Conservation (phyloP, 2,113 vertebrate genomes). For the Pelodiscus sinensis region DNA sequence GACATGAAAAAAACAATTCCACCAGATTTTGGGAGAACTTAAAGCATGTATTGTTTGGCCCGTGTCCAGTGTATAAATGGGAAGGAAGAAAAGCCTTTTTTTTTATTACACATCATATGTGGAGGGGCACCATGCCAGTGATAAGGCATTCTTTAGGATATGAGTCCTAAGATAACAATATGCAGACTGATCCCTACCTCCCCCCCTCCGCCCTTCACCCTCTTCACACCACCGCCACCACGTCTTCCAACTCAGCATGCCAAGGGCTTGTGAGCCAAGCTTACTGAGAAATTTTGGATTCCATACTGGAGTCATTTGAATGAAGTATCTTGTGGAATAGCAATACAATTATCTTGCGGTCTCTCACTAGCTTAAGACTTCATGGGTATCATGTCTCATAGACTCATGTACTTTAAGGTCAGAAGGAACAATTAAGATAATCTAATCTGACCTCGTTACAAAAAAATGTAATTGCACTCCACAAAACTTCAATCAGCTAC, state of each 20-base stretch:
- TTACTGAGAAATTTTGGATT: background rate
- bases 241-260: background rate
- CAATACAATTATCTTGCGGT: background rate
- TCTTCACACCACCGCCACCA: too few relatives aligned
- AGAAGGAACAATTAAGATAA: too few relatives aligned
- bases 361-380: background rate
- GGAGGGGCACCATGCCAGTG: background rate
- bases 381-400: background rate
- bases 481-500: too few relatives aligned
- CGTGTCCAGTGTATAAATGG: background rate
- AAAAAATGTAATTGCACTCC: too few relatives aligned
- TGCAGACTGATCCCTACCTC: background rate
- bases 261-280: background rate
- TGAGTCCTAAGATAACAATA: background rate
- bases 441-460: too few relatives aligned
- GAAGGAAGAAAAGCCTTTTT: background rate
- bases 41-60: background rate
- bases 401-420: too few relatives aligned
- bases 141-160: background rate
- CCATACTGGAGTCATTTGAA: background rate
- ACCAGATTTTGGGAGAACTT: background rate
- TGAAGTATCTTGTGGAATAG: background rate
- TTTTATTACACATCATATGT: background rate
- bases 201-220: background rate
- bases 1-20: background rate